Percentiles rank a stretch among this genome's conserved stretches.
phyloP scores from a whole-genome alignment of 1,140 invertebrate species.

The Pentalonia nigronervosa region DNA sequence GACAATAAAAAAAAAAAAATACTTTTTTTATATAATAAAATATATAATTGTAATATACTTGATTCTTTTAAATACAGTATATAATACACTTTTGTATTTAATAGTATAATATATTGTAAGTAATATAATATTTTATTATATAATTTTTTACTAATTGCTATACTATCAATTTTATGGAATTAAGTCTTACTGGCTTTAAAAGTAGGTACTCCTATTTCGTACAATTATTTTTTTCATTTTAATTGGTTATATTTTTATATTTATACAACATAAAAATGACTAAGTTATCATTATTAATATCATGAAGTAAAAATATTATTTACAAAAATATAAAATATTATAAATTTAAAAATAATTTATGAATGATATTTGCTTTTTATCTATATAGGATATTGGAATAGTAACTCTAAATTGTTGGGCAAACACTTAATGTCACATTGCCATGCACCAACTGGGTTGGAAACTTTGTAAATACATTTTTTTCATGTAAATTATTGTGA shows the following conservation, averaged over 20 bases:
- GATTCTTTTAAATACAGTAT: neutral
- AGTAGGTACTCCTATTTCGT: constrained; percentile 23
- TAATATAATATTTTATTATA: constrained; percentile 28
- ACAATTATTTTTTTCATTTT: neutral
- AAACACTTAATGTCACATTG: constrained; percentile 47
- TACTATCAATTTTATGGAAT: neutral
- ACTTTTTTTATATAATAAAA: neutral
- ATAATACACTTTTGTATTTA: neutral
- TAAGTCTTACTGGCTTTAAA: constrained; percentile 1
- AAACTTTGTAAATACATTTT: constrained; percentile 18
- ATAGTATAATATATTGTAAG: constrained; percentile 22
- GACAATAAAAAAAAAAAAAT: neutral
- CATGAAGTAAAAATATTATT: constrained; percentile 31
- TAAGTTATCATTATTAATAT: constrained; percentile 12
- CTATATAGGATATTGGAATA: constrained; percentile 20
- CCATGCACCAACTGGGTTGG: constrained; percentile 41
- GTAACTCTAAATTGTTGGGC: constrained; percentile 57
- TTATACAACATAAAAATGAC: constrained; percentile 3
- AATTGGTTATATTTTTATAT: neutral
- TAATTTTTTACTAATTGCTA: neutral
- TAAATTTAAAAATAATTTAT: constrained; percentile 44
- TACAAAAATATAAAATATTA: constrained; percentile 46
- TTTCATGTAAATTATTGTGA: neutral
- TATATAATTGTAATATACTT: neutral
- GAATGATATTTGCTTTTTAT: constrained; percentile 13